Evolutionary conservation across 1,140 invertebrate genomes (phyloP).

Genomic region (Anoplolepis gracilipes): DNA sequence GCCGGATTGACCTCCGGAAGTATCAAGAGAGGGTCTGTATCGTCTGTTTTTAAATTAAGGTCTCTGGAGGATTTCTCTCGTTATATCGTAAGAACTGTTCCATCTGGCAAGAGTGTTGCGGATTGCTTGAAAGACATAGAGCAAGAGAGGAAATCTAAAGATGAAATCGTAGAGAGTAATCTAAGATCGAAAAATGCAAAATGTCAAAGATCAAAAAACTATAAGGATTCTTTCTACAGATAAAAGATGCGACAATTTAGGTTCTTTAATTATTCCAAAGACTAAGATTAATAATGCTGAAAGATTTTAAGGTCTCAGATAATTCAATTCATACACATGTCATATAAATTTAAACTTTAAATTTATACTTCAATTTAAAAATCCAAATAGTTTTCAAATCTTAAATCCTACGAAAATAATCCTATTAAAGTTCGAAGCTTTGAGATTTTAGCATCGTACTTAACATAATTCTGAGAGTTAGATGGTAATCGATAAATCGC

Average conservation of each 20-base stretch:
- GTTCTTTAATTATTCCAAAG: neutral
- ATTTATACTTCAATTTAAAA: constrained; percentile 5
- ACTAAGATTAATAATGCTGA: neutral
- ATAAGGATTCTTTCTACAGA: neutral
- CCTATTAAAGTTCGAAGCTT: neutral
- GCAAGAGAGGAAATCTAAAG: constrained; percentile 1
- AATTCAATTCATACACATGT: neutral
- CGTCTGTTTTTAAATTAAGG: constrained; percentile 35
- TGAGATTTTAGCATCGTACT: neutral
- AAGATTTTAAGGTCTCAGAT: neutral
- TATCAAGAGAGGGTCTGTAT: constrained; percentile 8
- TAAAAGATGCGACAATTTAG: neutral
- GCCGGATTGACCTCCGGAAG: neutral
- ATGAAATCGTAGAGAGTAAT: constrained; percentile 19
- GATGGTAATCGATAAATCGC: constrained; percentile 27
- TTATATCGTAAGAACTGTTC: constrained; percentile 38
- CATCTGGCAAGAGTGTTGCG: constrained; percentile 3
- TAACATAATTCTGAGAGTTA: neutral
- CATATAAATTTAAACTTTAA: neutral
- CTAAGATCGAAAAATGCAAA: constrained; percentile 7
- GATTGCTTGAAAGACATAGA: constrained; percentile 38
- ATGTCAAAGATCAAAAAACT: constrained; percentile 24
- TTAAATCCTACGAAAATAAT: neutral
- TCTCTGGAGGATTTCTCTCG: constrained; percentile 2
- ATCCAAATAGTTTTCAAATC: neutral